These are phyloP conservation scores for Toxonevra muliebris DNA, from an alignment of 2,888 invertebrate species.

Conservation along the genomic window DNA sequence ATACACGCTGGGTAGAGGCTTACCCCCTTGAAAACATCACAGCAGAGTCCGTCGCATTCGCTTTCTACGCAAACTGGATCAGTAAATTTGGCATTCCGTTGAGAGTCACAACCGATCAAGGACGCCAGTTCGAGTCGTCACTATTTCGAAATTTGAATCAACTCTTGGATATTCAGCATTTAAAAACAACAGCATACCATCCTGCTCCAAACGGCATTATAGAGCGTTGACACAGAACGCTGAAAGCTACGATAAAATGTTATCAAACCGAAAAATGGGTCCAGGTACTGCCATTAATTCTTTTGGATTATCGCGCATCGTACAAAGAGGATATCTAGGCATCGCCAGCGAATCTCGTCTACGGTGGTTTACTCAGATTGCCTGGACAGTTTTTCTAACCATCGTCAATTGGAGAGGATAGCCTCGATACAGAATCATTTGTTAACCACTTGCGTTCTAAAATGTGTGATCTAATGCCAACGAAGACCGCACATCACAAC, in stretches of 20 bases:
- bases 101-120: slow-evolving; percentile 22
- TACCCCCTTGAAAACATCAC: slow-evolving; percentile 41
- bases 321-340: slow-evolving; percentile 25
- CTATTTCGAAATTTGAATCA: slow-evolving; percentile 46
- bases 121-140: slow-evolving; percentile 18
- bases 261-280: slow-evolving; percentile 32
- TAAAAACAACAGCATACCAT: slow-evolving; percentile 28
- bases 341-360: slow-evolving; percentile 12
- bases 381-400: slow-evolving; percentile 6
- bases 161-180: slow-evolving; percentile 34
- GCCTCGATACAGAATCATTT: not conserved
- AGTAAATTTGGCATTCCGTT: slow-evolving; percentile 7
- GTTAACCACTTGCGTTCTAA: not conserved
- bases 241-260: slow-evolving; percentile 31
- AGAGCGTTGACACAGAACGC: slow-evolving; percentile 31
- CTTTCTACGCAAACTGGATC: slow-evolving; percentile 19
- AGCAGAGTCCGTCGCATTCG: slow-evolving; percentile 18
- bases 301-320: slow-evolving; percentile 30
- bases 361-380: not conserved
- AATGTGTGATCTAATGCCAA: slow-evolving; percentile 3
- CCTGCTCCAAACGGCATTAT: slow-evolving; percentile 31
- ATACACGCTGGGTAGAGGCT: slow-evolving; percentile 44
- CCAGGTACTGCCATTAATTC: slow-evolving; percentile 27
- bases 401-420: not conserved
- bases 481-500: slow-evolving; percentile 20